Evolutionary conservation across 2,888 invertebrate species (phyloP), one percentile per base, ranked within the genome.

Genomic region (Patella ulyssiponensis): DNA sequence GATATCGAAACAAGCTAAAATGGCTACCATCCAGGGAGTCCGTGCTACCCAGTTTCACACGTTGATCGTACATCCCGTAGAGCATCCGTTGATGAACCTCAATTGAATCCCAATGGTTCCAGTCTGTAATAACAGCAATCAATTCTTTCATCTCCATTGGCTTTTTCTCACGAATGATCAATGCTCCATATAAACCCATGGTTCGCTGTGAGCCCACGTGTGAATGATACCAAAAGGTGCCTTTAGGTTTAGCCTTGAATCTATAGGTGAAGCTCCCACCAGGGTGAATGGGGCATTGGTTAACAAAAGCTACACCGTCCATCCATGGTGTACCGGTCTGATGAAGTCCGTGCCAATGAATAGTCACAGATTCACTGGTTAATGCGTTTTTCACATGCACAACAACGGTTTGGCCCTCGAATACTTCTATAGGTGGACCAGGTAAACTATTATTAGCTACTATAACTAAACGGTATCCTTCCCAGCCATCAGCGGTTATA

Each of bases 181-280:
- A 83, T 0, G 89, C 86, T 1, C 90, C 90, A 69, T 81, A 82
- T 4, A 89, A 71, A 0, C 90, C 90, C 84, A 86, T 87, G 23
- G 85, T 81, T 52, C 89, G 79, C 77, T 89, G 88, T 9, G 84
- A 75, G 9, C 80, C 83, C 17, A 84, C 71, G 76, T 87, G 87
- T 11, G 86, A 83, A 77, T 87, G 86, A 74, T 85, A 87, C 86
- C 86, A 87, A 77, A 77, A 83, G 0, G 85, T 85, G 0, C 87
- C 87, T 12, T 73, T 79, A 11, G 82, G 84, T 4, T 79, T 70
- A 1, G 83, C 83, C 17, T 74, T 76, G 75, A 84, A 83, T 23
- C 64, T 20, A 23, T 64, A 64, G 64, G 64, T 64, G 15, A 64
- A 64, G 64, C 64, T 64, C 2, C 23, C 3, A 23, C 23, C 64